Base-by-base conservation (phyloP, 53 echinoderm and acorn worm genomes). In the Patiria pectinifera region DNA sequence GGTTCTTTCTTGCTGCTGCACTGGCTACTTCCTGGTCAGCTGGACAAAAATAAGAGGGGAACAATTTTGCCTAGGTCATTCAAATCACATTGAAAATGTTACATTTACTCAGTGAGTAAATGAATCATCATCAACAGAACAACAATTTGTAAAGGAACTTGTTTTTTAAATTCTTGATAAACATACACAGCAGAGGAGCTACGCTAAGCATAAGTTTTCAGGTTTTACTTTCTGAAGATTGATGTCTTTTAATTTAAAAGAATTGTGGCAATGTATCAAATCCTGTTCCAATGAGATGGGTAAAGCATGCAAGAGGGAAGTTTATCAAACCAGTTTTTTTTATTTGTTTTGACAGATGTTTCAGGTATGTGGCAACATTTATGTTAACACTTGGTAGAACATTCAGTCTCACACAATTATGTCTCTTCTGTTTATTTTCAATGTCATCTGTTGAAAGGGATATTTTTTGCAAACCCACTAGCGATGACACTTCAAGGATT, bases 1-100 rank as follows among this genome's bases (percentile, higher is more conserved):
- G 46, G 16, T 79, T 79, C 74, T 74, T 74, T 25, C 48, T 79
- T 43, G 46, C 80, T 48, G 80, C 80, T 79, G 80, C 80, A 15
- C 24, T 44, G 46, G 80, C 48, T 14, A 2, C 46, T 19, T 79
- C 80, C 48, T 45, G 14, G 16, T 79, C 80, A 18, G 80, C 80
- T 79, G 48, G 45, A 47, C 22, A 25, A 48, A 45, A 25, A 47
- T 44, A 44, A 48, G 48, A 66, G 66, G 60, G 12, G 66, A 66
- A 18, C 19, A 66, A 66, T 66, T 66, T 66, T 11, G 10, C 10
- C 66, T 18, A 66, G 66, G 66, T 66, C 66, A 66, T 3, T 11
- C 19, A 66, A 66, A 66, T 74, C 74, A 23, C 23, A n/a, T 24
- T 74, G 3, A 9, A n/a, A 74, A 10, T 23, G 5, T 9, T 74